phyloP scores from a whole-genome alignment of 2,113 vertebrate genomes.

The Saccopteryx bilineata region DNA sequence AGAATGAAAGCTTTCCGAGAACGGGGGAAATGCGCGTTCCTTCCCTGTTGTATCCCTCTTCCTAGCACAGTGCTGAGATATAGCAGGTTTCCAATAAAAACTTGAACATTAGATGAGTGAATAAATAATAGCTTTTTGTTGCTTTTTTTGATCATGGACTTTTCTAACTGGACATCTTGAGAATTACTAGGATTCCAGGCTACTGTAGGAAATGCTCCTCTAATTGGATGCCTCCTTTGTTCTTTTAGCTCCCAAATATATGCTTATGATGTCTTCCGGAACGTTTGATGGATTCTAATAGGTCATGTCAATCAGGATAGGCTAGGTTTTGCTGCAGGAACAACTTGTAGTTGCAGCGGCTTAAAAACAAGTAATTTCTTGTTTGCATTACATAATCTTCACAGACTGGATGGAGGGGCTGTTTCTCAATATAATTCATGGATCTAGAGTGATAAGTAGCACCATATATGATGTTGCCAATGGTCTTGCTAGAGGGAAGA shows the following conservation, averaged over 20 bases:
- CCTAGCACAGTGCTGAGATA: background rate
- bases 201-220: background rate
- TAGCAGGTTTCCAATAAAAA: background rate
- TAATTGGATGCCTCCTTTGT: background rate
- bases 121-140: background rate
- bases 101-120: background rate
- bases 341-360: background rate
- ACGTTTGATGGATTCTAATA: background rate
- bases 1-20: background rate
- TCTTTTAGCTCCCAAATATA: background rate
- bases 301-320: background rate
- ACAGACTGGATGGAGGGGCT: background rate
- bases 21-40: background rate
- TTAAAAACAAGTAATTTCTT: background rate
- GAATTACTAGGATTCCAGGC: background rate
- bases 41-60: background rate
- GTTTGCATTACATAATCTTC: background rate
- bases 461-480: background rate
- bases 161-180: background rate
- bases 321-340: conserved; percentile 10
- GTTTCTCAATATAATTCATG: background rate
- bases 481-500: background rate
- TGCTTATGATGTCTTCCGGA: background rate
- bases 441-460: background rate
- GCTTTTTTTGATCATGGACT: background rate